phyloP scores from a whole-genome alignment of 2,797 vertebrate genomes.

The Molossus alvarezi region DNA sequence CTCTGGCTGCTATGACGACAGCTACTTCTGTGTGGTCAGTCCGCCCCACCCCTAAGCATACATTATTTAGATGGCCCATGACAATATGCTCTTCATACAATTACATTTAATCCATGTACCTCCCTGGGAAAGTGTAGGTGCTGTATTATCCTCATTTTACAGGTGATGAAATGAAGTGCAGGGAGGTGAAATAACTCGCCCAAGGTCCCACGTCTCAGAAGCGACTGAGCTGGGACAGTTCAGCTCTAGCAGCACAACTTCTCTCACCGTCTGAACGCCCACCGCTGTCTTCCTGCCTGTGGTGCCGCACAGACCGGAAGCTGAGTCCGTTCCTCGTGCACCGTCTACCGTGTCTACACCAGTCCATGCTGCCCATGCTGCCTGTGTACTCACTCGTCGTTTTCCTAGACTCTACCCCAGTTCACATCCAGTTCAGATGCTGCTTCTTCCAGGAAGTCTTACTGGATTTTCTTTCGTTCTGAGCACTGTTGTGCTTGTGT shows the following conservation, averaged over 20 bases:
- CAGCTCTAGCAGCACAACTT: not conserved
- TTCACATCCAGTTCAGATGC: not conserved
- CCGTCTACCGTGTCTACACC: accelerated
- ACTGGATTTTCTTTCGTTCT: not conserved
- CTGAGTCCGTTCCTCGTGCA: accelerated
- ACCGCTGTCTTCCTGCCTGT: not conserved
- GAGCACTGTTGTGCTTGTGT: accelerated
- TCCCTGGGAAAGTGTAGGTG: not conserved
- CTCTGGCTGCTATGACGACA: not conserved
- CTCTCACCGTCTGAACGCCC: too few relatives aligned
- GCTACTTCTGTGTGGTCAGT: not conserved
- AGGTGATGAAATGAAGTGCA: not conserved
- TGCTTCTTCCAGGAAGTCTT: not conserved
- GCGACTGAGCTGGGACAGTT: not conserved
- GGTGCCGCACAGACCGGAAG: accelerated
- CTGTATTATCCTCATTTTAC: not conserved
- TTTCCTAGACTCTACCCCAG: not conserved
- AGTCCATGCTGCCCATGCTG: not conserved
- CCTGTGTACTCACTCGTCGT: not conserved
- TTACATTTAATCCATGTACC: accelerated
- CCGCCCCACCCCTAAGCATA: not conserved
- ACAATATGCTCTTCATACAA: not conserved
- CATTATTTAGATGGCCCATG: not conserved
- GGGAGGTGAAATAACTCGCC: not conserved
- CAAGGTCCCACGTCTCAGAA: not conserved